phyloP scores from a whole-genome alignment of 2,888 invertebrate genomes.

The Anaspis maculata region DNA sequence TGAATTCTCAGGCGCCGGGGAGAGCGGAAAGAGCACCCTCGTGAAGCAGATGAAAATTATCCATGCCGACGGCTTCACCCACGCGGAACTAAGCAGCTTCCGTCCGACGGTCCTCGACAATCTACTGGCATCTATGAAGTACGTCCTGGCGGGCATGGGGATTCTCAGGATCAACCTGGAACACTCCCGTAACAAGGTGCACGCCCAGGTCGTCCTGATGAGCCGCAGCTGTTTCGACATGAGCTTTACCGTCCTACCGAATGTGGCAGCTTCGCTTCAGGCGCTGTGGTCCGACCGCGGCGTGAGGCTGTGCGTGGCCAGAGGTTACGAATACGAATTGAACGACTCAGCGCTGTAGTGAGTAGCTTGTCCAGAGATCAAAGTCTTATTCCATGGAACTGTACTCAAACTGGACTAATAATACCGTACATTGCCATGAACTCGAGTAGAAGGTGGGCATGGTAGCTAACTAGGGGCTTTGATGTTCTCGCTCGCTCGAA shows the following conservation, averaged over 20 bases:
- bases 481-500: too few relatives aligned
- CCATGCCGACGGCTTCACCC: constrained; percentile 56
- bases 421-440: too few relatives aligned
- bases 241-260: constrained; percentile 46
- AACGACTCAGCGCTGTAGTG: constrained; percentile 60
- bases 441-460: too few relatives aligned
- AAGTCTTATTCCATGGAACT: too few relatives aligned
- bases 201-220: constrained; percentile 46
- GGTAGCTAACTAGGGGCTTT: too few relatives aligned
- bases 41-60: constrained; percentile 66
- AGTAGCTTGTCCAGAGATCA: too few relatives aligned
- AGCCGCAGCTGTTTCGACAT: constrained; percentile 49
- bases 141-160: constrained; percentile 58
- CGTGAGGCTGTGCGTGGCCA: constrained; percentile 52
- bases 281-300: constrained; percentile 57
- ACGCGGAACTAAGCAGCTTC: constrained; percentile 52
- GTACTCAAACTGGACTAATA: too few relatives aligned
- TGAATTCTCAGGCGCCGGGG: constrained; percentile 61
- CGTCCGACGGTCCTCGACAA: constrained; percentile 58
- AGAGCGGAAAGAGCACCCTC: constrained; percentile 59
- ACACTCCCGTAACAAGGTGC: constrained; percentile 48
- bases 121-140: constrained; percentile 58
- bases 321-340: constrained; percentile 58
- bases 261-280: constrained; percentile 47
- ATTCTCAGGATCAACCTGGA: constrained; percentile 54